Evolutionary conservation across 2,113 vertebrate genomes (phyloP).

Genomic region (Microcebus tavaratra): DNA sequence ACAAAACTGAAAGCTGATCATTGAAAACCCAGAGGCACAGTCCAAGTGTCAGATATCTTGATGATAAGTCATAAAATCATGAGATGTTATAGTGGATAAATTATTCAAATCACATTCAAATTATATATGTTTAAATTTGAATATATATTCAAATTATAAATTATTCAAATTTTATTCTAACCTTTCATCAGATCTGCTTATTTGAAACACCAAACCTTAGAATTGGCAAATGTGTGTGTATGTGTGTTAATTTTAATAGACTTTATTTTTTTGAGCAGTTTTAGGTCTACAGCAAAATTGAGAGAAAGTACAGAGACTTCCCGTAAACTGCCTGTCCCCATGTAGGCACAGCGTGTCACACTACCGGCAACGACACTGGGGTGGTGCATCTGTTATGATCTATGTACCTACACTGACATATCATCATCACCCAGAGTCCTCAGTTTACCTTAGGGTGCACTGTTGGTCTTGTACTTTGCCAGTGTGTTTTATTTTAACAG

Average conservation of each 20-base stretch:
- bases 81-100: neutral
- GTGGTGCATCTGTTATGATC: neutral
- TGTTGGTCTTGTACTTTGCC: neutral
- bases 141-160: no score
- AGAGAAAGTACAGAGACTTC: neutral
- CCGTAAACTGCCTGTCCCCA: neutral
- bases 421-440: neutral
- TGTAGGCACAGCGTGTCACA: neutral
- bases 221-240: neutral
- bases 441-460: neutral
- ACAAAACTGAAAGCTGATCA: neutral
- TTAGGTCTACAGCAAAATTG: neutral
- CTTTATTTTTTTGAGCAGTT: neutral
- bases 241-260: neutral
- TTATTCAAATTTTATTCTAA: no score
- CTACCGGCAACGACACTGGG: neutral
- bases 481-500: neutral
- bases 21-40: neutral
- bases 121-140: no score
- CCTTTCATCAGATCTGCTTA: no score
- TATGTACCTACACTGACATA: neutral
- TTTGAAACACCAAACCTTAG: neutral
- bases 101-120: no score
- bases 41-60: neutral
- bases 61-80: neutral